Evolutionary conservation across 2,113 vertebrate genomes (phyloP), one percentile per base, ranked within the genome.

Genomic region (Dasyornis broadbenti): DNA sequence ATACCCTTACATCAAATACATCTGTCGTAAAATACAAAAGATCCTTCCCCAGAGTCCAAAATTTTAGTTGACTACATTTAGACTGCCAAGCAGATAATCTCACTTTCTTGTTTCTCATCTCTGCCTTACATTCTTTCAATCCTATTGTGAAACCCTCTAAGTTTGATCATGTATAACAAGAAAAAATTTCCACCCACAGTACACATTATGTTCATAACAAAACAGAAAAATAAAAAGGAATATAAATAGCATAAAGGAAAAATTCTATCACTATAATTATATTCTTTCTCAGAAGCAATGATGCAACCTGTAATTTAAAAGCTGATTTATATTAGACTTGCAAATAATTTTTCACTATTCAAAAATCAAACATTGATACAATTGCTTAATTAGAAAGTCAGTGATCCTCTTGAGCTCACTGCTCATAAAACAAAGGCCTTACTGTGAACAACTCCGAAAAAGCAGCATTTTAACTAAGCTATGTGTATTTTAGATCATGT

Each of bases 391-490:
- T 73, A 90, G 72, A 94, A 95, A 89, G 66, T 80, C 90, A 92
- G 57, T 50, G 85, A 92, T 93, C 50, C 83, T 93, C 69, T 86
- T 86, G 82, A 94, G 60, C 50, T 96, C 50, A 68, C 49, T 68
- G 57, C 54, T 90, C 52, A 83, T 77, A 90, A 95, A 96, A 80
- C 94, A 91, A 79, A 78, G 77, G 87, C 63, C 42, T 57, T 89
- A 90, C 65, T 96, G 77, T 92, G 85, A 91, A 57, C 45, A 94
- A 81, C 73, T 96, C 86, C 65, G 64, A 66, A 88, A 97, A 92
- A 94, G 82, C 83, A 95, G 88, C 42, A 89, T 94, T 96, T 94
- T 77, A 92, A 87, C 66, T 80, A 92, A 89, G 65, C 90, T 95
- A 95, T 33, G 40, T 79, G 92, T 27, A 95, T 97, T 89, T 94